Evolutionary conservation across 2,888 invertebrate genomes (phyloP), one percentile per base, ranked within the genome.

Genomic region (Choristoneura rosaceana): DNA sequence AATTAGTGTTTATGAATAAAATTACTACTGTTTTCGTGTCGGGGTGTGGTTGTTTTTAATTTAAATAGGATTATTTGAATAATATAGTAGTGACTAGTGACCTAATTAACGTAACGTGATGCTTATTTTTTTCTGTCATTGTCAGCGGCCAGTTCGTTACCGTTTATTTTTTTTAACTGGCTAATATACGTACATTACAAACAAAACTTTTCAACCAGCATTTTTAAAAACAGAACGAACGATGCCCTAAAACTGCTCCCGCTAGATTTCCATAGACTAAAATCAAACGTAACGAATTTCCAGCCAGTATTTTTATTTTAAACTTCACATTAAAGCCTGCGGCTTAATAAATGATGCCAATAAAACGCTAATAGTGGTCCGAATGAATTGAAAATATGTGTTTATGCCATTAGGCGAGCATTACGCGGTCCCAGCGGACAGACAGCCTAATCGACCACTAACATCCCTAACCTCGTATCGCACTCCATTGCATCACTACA

Each of bases 321-420:
- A 66, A 55, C 41, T 34, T 8, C 17, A 61, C 66, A 66, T 66
- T 58, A 66, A 55, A 66, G 41, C 41, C 66, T 43, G 66, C 12
- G 58, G 80, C 78, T 79, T 80, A 78, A 76, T 81, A 81, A 83
- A 81, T 78, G 76, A 77, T 76, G 74, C 74, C 79, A 81, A 78
- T 70, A 78, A 74, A 76, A 77, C 80, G 79, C 78, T 83, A 84
- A 84, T 83, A 84, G 81, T 68, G 68, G 79, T 76, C 74, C 80
- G 82, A 83, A 86, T 83, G 88, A 88, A 89, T 90, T 89, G 88
- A 87, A 87, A 90, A 88, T 90, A 87, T 90, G 88, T 89, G 90
- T 89, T 78, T 84, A 80, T 73, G 78, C 88, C 89, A 90, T 89
- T 90, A 89, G 75, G 74, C 77, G 77, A 79, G 84, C 87, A 86